Conservation (phyloP, 2,888 invertebrate species). For the Temnothorax unifasciatus region DNA sequence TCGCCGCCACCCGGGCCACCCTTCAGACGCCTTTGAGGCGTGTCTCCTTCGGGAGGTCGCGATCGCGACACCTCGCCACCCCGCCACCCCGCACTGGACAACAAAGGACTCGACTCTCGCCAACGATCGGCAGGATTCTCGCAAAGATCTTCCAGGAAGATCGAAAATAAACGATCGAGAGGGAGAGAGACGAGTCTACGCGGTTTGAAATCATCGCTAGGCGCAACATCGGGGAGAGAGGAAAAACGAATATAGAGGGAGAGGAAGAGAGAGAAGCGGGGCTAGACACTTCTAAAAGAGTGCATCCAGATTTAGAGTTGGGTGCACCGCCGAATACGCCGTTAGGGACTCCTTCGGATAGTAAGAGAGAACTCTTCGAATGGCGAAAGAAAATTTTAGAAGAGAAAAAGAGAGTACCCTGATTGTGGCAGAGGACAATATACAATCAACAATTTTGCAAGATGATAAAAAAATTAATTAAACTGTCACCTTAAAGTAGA, state of each 20-base stretch:
- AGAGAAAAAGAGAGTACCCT: background rate
- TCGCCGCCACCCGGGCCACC: conserved; percentile 59
- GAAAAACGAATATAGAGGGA: conserved; percentile 17
- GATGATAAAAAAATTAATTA: background rate
- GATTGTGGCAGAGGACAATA: too few relatives aligned
- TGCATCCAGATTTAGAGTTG: conserved; percentile 81
- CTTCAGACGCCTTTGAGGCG: conserved; percentile 62
- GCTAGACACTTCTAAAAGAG: conserved; percentile 81
- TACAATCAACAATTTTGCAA: background rate
- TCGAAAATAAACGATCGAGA: conserved; percentile 16
- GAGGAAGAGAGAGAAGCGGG: conserved; percentile 39
- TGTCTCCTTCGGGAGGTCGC: conserved; percentile 28
- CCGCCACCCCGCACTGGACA: background rate
- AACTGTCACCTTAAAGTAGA: too few relatives aligned
- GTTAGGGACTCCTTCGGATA: conserved; percentile 66
- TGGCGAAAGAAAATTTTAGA: conserved; percentile 12
- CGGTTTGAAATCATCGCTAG: background rate
- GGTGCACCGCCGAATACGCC: conserved; percentile 73
- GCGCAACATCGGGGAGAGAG: conserved; percentile 34
- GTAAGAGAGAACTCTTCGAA: conserved; percentile 17
- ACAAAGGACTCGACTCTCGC: conserved; percentile 30
- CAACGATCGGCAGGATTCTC: background rate
- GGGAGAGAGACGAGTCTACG: background rate
- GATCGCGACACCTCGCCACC: conserved; percentile 8
- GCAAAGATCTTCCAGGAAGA: conserved; percentile 32